Evolutionary conservation across 2,797 vertebrate species (phyloP).

Genomic region (Tolypeutes matacus): DNA sequence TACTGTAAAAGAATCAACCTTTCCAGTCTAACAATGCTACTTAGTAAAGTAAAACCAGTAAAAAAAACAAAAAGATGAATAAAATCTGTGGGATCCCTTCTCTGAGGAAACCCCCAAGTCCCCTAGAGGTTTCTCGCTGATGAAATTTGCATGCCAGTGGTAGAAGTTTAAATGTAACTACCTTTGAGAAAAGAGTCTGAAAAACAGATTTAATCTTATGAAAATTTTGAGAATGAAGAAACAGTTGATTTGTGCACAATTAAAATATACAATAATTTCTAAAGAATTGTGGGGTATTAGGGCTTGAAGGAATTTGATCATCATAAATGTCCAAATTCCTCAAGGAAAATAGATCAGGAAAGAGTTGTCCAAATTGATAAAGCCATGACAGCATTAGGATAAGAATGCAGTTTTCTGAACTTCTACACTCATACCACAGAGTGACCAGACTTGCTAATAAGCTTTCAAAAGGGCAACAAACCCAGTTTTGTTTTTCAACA

Average conservation of each 20-base stretch:
- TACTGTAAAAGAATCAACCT: neutral
- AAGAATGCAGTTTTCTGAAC: neutral
- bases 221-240: neutral
- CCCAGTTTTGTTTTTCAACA: neutral
- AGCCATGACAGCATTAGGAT: neutral
- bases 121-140: neutral
- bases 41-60: slow-evolving; percentile 1
- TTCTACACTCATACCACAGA: neutral
- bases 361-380: neutral
- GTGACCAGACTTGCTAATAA: neutral
- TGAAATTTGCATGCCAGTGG: neutral
- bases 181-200: neutral
- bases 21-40: neutral
- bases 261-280: neutral
- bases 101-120: neutral
- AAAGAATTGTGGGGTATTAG: neutral
- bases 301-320: neutral
- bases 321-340: neutral
- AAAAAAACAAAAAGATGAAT: slow-evolving; percentile 31
- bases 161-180: neutral
- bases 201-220: slow-evolving; percentile 7
- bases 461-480: neutral
- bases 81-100: neutral
- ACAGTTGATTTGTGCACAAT: neutral
- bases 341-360: neutral